These are phyloP conservation scores for Linyphia triangularis DNA, from an alignment of 2,888 invertebrate genomes.

Conservation along the genomic window DNA sequence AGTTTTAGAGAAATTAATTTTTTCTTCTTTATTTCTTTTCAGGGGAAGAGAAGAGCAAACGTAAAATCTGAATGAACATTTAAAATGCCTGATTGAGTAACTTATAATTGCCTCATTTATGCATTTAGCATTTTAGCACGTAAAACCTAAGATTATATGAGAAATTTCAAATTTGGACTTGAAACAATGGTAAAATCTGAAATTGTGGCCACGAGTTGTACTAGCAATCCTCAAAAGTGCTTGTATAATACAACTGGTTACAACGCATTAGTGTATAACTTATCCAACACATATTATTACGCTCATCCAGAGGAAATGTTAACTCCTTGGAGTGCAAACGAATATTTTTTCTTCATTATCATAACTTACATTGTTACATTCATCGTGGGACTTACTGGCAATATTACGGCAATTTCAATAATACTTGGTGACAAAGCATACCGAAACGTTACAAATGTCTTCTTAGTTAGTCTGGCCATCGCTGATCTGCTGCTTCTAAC, in stretches of 20 bases:
- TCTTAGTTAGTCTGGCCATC: constrained; percentile 79
- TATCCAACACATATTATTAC: constrained; percentile 39
- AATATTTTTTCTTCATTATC: constrained; percentile 70
- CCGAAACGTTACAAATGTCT: constrained; percentile 79
- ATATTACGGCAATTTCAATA: constrained; percentile 81
- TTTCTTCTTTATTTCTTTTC: no score
- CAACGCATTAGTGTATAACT: neutral
- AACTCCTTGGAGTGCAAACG: constrained; percentile 68
- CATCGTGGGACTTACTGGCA: constrained; percentile 81
- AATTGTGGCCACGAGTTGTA: neutral
- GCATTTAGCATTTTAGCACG: no score
- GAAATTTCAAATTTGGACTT: no score
- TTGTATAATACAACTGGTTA: neutral
- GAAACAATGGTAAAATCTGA: no score
- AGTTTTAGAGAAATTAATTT: no score
- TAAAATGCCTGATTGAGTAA: no score
- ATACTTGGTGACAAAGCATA: constrained; percentile 80
- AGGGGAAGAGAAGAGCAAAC: no score
- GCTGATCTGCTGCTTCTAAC: constrained; percentile 81
- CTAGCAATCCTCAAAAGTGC: neutral
- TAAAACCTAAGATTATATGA: no score
- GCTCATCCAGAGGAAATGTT: constrained; percentile 66
- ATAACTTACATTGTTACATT: constrained; percentile 77
- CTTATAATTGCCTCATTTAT: no score
- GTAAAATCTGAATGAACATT: no score